Evolutionary conservation across 2,797 vertebrate genomes (phyloP).

Genomic region (Falco cherrug): DNA sequence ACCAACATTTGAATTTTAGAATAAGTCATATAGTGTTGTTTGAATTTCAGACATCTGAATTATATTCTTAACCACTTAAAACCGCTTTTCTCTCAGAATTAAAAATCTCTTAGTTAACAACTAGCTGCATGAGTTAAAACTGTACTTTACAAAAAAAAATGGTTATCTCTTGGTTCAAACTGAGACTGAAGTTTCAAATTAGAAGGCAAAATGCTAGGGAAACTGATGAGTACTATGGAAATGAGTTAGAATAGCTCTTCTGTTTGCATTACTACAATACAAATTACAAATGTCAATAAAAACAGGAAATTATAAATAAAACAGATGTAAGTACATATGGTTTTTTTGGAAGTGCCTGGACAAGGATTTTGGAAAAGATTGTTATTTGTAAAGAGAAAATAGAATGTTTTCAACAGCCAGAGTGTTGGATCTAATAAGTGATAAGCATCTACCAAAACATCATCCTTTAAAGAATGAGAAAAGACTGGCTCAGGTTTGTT

Average conservation of each 20-base stretch:
- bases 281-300: neutral
- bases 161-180: neutral
- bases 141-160: neutral
- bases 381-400: neutral
- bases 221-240: neutral
- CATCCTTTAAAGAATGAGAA: neutral
- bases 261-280: neutral
- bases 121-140: neutral
- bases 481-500: neutral
- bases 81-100: neutral
- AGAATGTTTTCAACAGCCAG: neutral
- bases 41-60: neutral
- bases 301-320: neutral
- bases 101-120: neutral
- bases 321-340: fast-evolving
- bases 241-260: neutral
- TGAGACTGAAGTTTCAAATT: neutral
- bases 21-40: neutral
- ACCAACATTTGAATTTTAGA: neutral
- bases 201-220: neutral
- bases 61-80: neutral
- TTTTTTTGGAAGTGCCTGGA: neutral
- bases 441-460: neutral
- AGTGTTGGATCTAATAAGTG: neutral
- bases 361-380: neutral